Base-by-base conservation (phyloP, 2,888 invertebrate genomes). In the Drosophila setosimentum region DNA sequence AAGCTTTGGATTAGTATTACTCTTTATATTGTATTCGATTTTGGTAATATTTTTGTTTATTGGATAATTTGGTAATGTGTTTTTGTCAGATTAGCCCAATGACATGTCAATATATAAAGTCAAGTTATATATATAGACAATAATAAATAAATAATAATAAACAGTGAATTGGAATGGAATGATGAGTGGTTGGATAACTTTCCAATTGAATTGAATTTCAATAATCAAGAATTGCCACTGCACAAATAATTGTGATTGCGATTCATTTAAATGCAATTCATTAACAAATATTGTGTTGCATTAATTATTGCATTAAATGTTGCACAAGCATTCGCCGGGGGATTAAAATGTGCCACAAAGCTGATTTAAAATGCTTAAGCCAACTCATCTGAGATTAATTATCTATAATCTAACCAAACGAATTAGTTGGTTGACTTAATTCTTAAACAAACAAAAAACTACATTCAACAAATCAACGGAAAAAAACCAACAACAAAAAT, bases 121-220 rank as follows among this genome's bases (percentile, higher is more conserved):
- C n/a, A 40, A 4, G 3, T 42, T 3, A 21, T 30, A 13, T 50
- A 29, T n/a, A 27, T 61, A 24, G 11, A 16, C 8, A 6, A 18
- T 4, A 50, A 40, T 61, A 27, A 49, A 45, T 21, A 21, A 42
- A 42, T 10, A 18, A 7, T n/a, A 40, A 40, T 18, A 40, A 24
- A 21, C 21, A 24, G 13, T 24, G 24, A 21, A 45, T 24, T n/a
- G 13, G 21, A 10, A 40, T 40, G 5, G n/a, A 42, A 4, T 5
- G 33, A n/a, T n/a, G n/a, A n/a, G n/a, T n/a, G n/a, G n/a, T n/a
- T n/a, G n/a, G n/a, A n/a, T n/a, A n/a, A 16, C n/a, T 10, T 48
- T 40, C 3, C 27, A 60, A 73, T 63, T 51, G 27, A 51, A 74
- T 68, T 74, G 35, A 42, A 74, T 74, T 29, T 24, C 5, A 40